phyloP scores from a whole-genome alignment of 1,140 invertebrate genomes.

The Scaptomyza hsui region DNA sequence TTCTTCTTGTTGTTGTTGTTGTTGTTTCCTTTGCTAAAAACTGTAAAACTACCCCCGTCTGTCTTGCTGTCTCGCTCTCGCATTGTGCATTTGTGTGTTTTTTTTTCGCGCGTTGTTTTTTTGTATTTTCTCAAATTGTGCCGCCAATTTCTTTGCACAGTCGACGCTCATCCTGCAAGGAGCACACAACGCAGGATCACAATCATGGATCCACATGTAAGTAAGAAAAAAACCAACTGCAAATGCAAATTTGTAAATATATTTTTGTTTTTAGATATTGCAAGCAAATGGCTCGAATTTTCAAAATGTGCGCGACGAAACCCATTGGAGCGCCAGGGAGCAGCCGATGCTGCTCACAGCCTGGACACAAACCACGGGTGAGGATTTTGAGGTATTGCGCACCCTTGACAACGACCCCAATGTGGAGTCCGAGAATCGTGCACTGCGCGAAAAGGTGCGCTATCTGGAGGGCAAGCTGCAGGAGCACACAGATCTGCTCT shows the following conservation, averaged over 20 bases:
- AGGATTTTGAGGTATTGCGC: conserved; percentile 59
- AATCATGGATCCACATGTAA: conserved; percentile 59
- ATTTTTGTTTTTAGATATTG: conserved; percentile 22
- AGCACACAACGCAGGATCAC: conserved; percentile 16
- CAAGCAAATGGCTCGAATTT: conserved; percentile 40
- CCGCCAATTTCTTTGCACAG: conserved; percentile 65
- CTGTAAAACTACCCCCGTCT: conserved; percentile 54
- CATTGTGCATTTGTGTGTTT: conserved; percentile 6
- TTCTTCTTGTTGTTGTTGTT: conserved; percentile 6
- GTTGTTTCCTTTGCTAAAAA: conserved; percentile 22
- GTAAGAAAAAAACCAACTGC: conserved; percentile 9
- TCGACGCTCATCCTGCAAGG: conserved; percentile 49
- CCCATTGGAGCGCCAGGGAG: conserved; percentile 18
- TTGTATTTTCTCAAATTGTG: conserved; percentile 43
- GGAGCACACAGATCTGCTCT: conserved; percentile 65
- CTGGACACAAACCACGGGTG: conserved; percentile 71
- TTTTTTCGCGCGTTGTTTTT: conserved; percentile 53
- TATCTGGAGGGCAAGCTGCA: conserved; percentile 65
- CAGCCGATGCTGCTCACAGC: conserved; percentile 57
- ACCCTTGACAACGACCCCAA: conserved; percentile 28
- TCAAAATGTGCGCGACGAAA: conserved; percentile 16
- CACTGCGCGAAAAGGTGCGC: conserved; percentile 64
- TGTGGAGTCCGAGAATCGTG: conserved; percentile 52
- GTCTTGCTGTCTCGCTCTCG: conserved; percentile 9
- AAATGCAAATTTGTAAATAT: neutral